Evolutionary conservation across 2,888 invertebrate genomes (phyloP).

Genomic region (Caenorhabditis sp.): DNA sequence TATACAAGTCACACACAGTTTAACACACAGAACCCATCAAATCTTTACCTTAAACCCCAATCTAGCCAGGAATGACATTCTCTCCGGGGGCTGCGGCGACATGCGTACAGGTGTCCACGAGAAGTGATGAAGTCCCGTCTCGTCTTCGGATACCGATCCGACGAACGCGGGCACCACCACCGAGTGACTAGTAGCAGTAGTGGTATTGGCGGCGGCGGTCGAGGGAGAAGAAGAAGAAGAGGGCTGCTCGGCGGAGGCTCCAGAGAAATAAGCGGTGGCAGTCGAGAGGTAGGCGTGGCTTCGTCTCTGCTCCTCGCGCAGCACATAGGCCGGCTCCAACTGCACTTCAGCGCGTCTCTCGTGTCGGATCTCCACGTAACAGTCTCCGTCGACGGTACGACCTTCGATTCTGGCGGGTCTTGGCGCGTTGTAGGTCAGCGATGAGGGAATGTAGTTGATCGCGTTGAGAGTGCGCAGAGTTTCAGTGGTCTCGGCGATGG

Average conservation of each 20-base stretch:
- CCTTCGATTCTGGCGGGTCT: slow-evolving; percentile 64
- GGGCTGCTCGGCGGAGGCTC: slow-evolving; percentile 27
- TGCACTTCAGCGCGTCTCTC: slow-evolving; percentile 71
- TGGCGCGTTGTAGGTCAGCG: slow-evolving; percentile 42
- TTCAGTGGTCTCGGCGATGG: slow-evolving; percentile 1
- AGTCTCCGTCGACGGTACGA: slow-evolving; percentile 57
- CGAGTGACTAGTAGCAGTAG: slow-evolving; percentile 26
- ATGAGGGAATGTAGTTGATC: slow-evolving; percentile 61
- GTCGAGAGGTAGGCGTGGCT: slow-evolving; percentile 66
- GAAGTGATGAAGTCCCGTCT: slow-evolving; percentile 67
- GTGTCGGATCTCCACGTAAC: slow-evolving; percentile 67
- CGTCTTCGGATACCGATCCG: slow-evolving; percentile 69
- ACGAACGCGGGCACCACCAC: slow-evolving; percentile 42
- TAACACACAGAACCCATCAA: too few species aligned
- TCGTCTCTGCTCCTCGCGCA: slow-evolving; percentile 50
- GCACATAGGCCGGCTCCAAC: slow-evolving; percentile 69
- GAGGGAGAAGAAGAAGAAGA: background rate
- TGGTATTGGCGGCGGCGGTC: background rate
- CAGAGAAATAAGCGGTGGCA: slow-evolving; percentile 60
- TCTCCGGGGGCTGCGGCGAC: slow-evolving; percentile 60
- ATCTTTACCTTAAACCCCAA: slow-evolving; percentile 67
- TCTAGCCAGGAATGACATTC: slow-evolving; percentile 63
- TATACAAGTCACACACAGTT: background rate
- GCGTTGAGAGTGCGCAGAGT: slow-evolving; percentile 8
- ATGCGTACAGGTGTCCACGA: slow-evolving; percentile 66